Base-by-base conservation (phyloP, 2,888 invertebrate species). In the Hofmannophila pseudospretella region DNA sequence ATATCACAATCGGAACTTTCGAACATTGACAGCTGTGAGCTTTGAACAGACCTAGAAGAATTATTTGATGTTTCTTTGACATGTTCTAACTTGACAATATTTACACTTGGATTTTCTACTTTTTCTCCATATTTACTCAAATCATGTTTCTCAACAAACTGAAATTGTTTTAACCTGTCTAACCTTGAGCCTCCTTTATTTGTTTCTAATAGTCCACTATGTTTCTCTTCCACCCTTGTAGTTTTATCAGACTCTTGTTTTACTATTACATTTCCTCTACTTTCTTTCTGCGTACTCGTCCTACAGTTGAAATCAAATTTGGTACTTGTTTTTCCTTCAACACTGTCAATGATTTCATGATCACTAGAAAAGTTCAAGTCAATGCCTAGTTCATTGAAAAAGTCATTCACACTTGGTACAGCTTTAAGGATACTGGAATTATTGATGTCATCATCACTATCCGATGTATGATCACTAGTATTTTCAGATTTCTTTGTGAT, bases 1-100 rank as follows among this genome's bases (percentile, higher is more conserved):
- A 88, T 74, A 71, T 87, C 86, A 76, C 85, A 85, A 59, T 88
- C 84, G 27, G 79, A 73, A 57, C 65, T 80, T 53, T 88, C 87
- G 70, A 88, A 88, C 45, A 88, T 82, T 26, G 87, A 87, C 57
- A 77, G 65, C 62, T 87, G 86, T 22, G 87, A 84, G 54, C 58
- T 63, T 10, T 54, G 48, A 19, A 55, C 47, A 8, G 45, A 41
- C 34, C 51, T 54, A 34, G 35, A 35, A 32, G 38, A 46, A 41
- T 47, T 49, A 42, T 41, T 58, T 13, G 46, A 29, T 37, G 44
- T 34, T 41, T 40, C 50, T 46, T 40, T 46, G 41, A 40, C 36
- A 44, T 37, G 29, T 34, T n/a, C 19, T 23, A 23, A 23, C n/a
- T 2, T 23, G 1, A 23, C 23, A 2, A n/a, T 23, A 23, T 8